Evolutionary conservation across 2,888 invertebrate genomes (phyloP).

Genomic region (Cremastobaeus sp.): DNA sequence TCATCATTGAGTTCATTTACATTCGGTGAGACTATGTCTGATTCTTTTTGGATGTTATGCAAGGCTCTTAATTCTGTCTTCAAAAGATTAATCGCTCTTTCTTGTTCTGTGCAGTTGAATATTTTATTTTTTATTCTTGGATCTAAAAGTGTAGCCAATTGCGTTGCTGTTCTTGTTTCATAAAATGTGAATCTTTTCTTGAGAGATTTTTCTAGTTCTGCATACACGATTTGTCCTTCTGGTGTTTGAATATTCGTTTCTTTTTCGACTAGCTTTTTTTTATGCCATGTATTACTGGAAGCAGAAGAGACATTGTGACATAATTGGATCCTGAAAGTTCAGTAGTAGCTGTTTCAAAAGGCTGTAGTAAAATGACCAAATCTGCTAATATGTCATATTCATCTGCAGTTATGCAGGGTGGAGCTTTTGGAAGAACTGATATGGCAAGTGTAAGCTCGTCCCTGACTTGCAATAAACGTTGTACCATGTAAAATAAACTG

Average conservation of each 20-base stretch:
- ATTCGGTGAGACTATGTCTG: background rate
- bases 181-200: constrained; percentile 6
- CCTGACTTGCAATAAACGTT: constrained; percentile 6
- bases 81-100: constrained; percentile 1
- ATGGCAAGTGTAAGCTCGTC: constrained; percentile 9
- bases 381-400: constrained; percentile 9
- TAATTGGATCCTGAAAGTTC: constrained; percentile 17
- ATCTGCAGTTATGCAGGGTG: constrained; percentile 1
- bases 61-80: background rate
- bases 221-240: constrained; percentile 12
- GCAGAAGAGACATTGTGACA: constrained; percentile 12
- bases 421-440: constrained; percentile 5
- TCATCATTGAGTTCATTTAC: too few species aligned
- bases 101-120: background rate
- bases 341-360: constrained; percentile 6
- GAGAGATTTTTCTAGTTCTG: constrained; percentile 9
- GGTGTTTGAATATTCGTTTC: constrained; percentile 1
- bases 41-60: background rate
- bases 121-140: constrained; percentile 20
- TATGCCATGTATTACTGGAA: constrained; percentile 18
- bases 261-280: constrained; percentile 1
- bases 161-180: constrained; percentile 17
- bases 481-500: constrained; percentile 11
- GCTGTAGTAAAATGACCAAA: constrained; percentile 4
- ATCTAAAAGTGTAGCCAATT: constrained; percentile 15